Conservation (phyloP, 2,113 vertebrate genomes). For the Stomatorhinus ivindoensis region DNA sequence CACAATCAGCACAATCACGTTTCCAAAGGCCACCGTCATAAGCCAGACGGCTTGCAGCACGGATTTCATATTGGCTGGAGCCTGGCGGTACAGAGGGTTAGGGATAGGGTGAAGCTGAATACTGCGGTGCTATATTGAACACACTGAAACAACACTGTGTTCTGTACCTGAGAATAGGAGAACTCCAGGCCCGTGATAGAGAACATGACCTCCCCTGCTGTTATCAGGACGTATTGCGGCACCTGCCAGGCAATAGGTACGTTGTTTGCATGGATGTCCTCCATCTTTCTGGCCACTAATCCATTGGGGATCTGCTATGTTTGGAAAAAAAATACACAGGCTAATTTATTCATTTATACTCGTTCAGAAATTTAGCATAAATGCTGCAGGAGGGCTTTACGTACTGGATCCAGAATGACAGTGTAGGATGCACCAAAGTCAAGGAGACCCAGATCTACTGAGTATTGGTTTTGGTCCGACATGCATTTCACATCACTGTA, state of each 20-base stretch:
- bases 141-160: not conserved
- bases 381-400: conserved; percentile 19
- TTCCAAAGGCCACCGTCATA: conserved; percentile 87
- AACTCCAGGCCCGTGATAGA: conserved; percentile 93
- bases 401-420: conserved; percentile 67
- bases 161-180: conserved; percentile 90
- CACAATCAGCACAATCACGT: conserved; percentile 85
- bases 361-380: not conserved
- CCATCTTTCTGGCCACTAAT: conserved; percentile 49
- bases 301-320: conserved; percentile 46
- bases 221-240: conserved; percentile 82
- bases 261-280: conserved; percentile 72
- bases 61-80: conserved; percentile 92
- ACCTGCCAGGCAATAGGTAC: conserved; percentile 87
- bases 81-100: conserved; percentile 57
- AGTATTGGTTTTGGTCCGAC: conserved; percentile 36
- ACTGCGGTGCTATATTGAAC: not conserved
- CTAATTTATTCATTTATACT: not conserved
- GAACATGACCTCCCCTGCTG: conserved; percentile 91
- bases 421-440: conserved; percentile 82
- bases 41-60: conserved; percentile 94
- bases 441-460: conserved; percentile 71
- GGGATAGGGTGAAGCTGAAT: not conserved
- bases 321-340: not conserved
- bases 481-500: conserved; percentile 54